phyloP scores from a whole-genome alignment of 1,140 invertebrate genomes.

The Platyura marginata region DNA sequence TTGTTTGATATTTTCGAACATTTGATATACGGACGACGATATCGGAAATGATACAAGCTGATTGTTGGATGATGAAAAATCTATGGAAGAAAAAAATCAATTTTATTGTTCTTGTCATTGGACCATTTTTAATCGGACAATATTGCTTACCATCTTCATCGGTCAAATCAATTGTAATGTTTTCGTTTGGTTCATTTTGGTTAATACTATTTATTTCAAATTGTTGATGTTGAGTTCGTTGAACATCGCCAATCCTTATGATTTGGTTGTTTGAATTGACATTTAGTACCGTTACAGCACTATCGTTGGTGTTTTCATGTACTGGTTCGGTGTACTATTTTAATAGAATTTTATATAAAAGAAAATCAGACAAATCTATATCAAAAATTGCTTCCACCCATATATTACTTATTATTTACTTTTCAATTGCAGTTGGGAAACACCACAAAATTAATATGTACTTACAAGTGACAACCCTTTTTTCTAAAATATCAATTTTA shows the following conservation, averaged over 20 bases:
- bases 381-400: too few relatives aligned
- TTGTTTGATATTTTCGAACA: constrained; percentile 80
- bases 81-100: too few relatives aligned
- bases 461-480: too few relatives aligned
- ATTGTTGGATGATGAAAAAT: constrained; percentile 71
- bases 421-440: too few relatives aligned
- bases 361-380: constrained; percentile 81
- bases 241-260: constrained; percentile 87
- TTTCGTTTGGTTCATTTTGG: constrained; percentile 36
- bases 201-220: constrained; percentile 51
- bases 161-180: constrained; percentile 69
- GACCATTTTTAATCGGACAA: too few relatives aligned
- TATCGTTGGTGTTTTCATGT: too few relatives aligned
- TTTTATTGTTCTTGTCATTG: too few relatives aligned
- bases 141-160: too few relatives aligned
- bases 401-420: background rate
- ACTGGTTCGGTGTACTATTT: too few relatives aligned
- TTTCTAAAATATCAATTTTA: too few relatives aligned
- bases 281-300: constrained; percentile 88
- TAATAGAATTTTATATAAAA: constrained; percentile 90
- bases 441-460: too few relatives aligned
- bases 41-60: constrained; percentile 92
- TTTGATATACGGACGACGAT: constrained; percentile 88
- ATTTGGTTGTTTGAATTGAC: constrained; percentile 88
- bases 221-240: constrained; percentile 81